Base-by-base conservation (phyloP, 1,140 invertebrate genomes). In the Zaprionus vittiger region DNA sequence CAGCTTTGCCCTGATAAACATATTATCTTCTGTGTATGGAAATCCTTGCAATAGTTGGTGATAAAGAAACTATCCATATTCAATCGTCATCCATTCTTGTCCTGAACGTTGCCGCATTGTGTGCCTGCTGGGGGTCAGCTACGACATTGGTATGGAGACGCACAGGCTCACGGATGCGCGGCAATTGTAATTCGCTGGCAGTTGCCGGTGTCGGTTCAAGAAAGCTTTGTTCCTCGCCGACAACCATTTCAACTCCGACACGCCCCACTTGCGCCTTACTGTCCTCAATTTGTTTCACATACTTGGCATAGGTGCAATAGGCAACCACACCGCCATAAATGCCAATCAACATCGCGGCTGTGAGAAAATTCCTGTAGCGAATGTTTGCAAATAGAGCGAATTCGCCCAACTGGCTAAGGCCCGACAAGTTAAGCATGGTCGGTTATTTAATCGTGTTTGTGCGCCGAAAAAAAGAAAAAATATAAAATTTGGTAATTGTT, bases 401-500 rank as follows among this genome's bases (percentile, higher is more conserved):
- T 24, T 14, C 17, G 47, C 4, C 24, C 9, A 52, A 52, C 3
- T 52, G 17, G 17, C 20, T 20, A 12, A 52, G 11, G 20, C 9
- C 47, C 47, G 20, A 22, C 47, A 52, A 22, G 20, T 20, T 20
- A 52, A 52, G 20, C 47, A 52, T 52, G 17, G 17, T 52, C 47
- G 47, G 47, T 52, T 52, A 22, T 22, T 12, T 5, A 17, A 12
- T 22, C 11, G 12, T 12, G 20, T 52, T 5, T 52, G 20, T 24
- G 22, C 22, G 12, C 20, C 47, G 20, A 52, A 52, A 22, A 5
- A 52, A 22, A 5, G 44, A 24, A 52, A 52, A 52, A 22, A 24
- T 52, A 22, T 24, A 52, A 52, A 52, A 22, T 52, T 52, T 52
- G 17, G 47, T 52, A 12, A 52, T 52, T 52, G 47, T 52, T 24